A percentile compares a stretch with the other conserved stretches of the same genome.
phyloP scores from a whole-genome alignment of 2,797 vertebrate genomes.

The Enteromius treurensis region DNA sequence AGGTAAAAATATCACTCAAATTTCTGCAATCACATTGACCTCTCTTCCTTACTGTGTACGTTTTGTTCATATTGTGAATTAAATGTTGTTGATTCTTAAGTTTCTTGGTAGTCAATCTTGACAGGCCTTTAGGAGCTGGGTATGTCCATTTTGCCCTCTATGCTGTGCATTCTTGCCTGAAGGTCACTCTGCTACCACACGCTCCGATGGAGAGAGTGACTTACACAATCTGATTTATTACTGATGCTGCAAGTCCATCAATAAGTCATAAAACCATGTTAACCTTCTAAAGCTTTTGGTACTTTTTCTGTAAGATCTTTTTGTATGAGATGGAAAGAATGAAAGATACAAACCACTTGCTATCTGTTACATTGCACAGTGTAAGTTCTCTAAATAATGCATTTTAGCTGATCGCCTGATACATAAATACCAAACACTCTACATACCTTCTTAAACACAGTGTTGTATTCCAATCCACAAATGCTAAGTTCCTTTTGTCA shows the following conservation, averaged over 20 bases:
- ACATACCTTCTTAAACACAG: background rate
- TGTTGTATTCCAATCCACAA: background rate
- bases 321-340: too few species aligned
- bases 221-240: constrained; percentile 28
- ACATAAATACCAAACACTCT: background rate
- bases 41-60: background rate
- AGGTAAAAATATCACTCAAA: background rate
- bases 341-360: too few species aligned
- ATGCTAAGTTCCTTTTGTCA: background rate
- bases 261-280: background rate
- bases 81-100: background rate
- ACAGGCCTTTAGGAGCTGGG: background rate
- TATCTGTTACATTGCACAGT: background rate
- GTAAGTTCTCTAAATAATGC: background rate
- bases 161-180: background rate
- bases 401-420: background rate
- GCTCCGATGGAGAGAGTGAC: background rate
- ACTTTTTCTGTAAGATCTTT: background rate
- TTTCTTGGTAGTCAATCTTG: background rate
- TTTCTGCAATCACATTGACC: background rate
- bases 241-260: constrained; percentile 13
- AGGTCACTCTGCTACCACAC: constrained; percentile 19
- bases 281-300: background rate
- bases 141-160: constrained; percentile 3
- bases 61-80: background rate